phyloP scores from a whole-genome alignment of 1,140 invertebrate species.

The Drosophila kikkawai region DNA sequence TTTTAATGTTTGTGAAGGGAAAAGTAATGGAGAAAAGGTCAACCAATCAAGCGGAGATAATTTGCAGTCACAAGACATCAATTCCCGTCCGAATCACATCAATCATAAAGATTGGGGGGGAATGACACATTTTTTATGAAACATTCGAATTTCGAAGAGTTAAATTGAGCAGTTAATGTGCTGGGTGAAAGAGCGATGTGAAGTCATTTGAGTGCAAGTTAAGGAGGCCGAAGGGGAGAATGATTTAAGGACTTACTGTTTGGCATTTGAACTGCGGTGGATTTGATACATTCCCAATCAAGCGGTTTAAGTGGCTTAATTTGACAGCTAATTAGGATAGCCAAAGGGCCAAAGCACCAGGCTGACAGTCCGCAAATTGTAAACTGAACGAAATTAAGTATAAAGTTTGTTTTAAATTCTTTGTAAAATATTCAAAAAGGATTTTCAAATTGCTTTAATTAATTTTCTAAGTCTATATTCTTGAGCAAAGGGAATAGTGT shows the following conservation, averaged over 20 bases:
- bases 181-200: not conserved
- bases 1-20: not conserved
- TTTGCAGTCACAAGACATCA: conserved; percentile 33
- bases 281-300: not conserved
- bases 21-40: conserved; percentile 10
- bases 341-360: not conserved
- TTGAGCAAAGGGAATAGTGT: not conserved
- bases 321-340: conserved; percentile 27
- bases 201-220: conserved; percentile 4
- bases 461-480: not conserved
- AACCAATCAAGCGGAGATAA: conserved; percentile 31
- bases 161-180: conserved; percentile 42
- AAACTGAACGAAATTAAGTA: not conserved
- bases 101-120: conserved; percentile 30
- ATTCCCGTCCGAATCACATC: conserved; percentile 17
- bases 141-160: conserved; percentile 16
- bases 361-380: not conserved
- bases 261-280: conserved; percentile 7
- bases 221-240: not conserved
- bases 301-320: conserved; percentile 23
- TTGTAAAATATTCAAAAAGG: not conserved
- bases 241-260: conserved; percentile 12
- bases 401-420: not conserved
- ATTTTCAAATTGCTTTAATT: not conserved
- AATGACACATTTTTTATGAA: conserved; percentile 35